phyloP scores from a whole-genome alignment of 1,140 invertebrate species.

The Cyclina sinensis region DNA sequence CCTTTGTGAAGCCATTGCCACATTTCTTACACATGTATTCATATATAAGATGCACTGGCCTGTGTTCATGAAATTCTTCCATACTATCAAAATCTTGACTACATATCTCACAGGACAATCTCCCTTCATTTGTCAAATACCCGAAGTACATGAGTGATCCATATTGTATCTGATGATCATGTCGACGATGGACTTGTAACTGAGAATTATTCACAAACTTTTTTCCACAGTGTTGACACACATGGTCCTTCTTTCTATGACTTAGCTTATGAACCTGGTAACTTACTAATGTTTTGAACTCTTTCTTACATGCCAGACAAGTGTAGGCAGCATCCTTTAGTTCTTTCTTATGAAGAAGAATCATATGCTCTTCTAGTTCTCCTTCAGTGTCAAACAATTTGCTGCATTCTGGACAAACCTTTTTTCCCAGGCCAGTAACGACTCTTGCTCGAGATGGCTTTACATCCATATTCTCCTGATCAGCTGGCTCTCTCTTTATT shows the following conservation, averaged over 20 bases:
- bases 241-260: conserved; percentile 54
- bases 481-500: neutral
- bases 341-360: conserved; percentile 28
- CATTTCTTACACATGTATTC: conserved; percentile 40
- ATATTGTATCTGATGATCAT: conserved; percentile 52
- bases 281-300: conserved; percentile 41
- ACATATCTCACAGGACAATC: conserved; percentile 50
- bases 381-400: conserved; percentile 44
- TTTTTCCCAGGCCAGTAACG: conserved; percentile 39
- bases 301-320: conserved; percentile 48
- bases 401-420: conserved; percentile 50
- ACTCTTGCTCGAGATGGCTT: neutral
- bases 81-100: conserved; percentile 50
- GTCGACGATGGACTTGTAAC: conserved; percentile 47
- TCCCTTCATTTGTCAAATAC: conserved; percentile 32
- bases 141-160: conserved; percentile 46
- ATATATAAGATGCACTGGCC: conserved; percentile 35
- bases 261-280: conserved; percentile 51
- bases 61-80: conserved; percentile 53
- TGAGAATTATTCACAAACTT: conserved; percentile 33
- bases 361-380: conserved; percentile 44
- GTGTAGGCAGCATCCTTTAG: conserved; percentile 50
- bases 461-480: neutral
- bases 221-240: conserved; percentile 50
- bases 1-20: conserved; percentile 49